Evolutionary conservation across 1,140 invertebrate genomes (phyloP), one percentile per base, ranked within the genome.

Genomic region (Contarinia nasturtii): DNA sequence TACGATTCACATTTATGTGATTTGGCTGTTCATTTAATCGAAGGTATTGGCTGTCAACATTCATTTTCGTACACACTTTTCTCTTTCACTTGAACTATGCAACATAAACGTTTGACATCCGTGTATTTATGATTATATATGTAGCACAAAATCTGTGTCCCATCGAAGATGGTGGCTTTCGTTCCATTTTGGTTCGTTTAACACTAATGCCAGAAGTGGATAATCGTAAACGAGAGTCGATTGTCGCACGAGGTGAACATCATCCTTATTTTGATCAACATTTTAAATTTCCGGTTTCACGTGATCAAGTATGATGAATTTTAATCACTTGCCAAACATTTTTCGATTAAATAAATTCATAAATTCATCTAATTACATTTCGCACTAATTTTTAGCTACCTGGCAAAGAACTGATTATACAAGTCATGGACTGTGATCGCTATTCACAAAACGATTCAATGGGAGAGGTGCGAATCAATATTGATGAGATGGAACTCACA

Each of bases 1-100:
- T 92, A 90, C 55, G 86, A 92, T 64, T 88, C 89, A 56, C 79
- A 89, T 60, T 74, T 82, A 54, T 89, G 85, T 18, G 87, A 92
- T 63, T 67, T 92, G 40, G 77, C 85, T 49, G 81, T 90, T 19
- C 84, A 89, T 65, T 64, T 92, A 37, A 89, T 91, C 65, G 83
- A 86, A 80, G 82, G 82, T 86, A 59, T 54, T 43, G 12, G 2
- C n/a, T 41, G n/a, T n/a, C n/a, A n/a, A n/a, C n/a, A n/a, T n/a
- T n/a, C n/a, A n/a, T n/a, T n/a, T n/a, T n/a, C n/a, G n/a, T n/a
- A n/a, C n/a, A n/a, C 12, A 41, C 15, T n/a, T n/a, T 7, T n/a
- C 7, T 41, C 7, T 15, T 15, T 41, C 17, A 7, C 17, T 41
- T 41, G 12, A 15, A 7, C 12, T 41, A 41, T n/a, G n/a, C n/a